Evolutionary conservation across 2,888 invertebrate genomes (phyloP).

Genomic region (Ennomos quercinarius): DNA sequence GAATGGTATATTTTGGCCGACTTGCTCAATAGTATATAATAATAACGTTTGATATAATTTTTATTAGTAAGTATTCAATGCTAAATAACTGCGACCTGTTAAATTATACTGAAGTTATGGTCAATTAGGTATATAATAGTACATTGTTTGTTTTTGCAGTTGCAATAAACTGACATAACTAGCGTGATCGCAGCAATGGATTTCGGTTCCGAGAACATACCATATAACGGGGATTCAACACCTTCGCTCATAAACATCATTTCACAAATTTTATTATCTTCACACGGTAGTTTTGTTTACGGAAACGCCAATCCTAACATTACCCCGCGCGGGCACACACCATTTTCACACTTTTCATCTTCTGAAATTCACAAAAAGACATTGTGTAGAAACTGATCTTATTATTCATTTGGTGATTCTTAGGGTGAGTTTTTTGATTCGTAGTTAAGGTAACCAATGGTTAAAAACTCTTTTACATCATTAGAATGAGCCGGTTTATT

Average conservation of each 20-base stretch:
- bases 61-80: background rate
- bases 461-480: no score
- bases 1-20: no score
- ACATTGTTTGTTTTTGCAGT: background rate
- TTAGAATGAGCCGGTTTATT: no score
- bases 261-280: constrained; percentile 59
- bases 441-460: no score
- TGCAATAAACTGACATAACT: background rate
- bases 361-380: background rate
- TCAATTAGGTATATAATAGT: background rate
- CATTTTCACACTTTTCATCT: background rate
- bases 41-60: no score
- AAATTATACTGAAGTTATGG: background rate
- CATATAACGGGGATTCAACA: constrained; percentile 32
- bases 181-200: background rate
- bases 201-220: constrained; percentile 45
- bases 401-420: background rate
- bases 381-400: background rate
- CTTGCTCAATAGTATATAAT: no score
- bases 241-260: constrained; percentile 56
- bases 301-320: constrained; percentile 47
- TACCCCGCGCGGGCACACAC: background rate
- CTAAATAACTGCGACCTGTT: no score
- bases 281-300: constrained; percentile 47
- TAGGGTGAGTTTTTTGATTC: no score